These are phyloP conservation scores for Pelecanus crispus DNA, from an alignment of 2,113 vertebrate species.

Conservation along the genomic window DNA sequence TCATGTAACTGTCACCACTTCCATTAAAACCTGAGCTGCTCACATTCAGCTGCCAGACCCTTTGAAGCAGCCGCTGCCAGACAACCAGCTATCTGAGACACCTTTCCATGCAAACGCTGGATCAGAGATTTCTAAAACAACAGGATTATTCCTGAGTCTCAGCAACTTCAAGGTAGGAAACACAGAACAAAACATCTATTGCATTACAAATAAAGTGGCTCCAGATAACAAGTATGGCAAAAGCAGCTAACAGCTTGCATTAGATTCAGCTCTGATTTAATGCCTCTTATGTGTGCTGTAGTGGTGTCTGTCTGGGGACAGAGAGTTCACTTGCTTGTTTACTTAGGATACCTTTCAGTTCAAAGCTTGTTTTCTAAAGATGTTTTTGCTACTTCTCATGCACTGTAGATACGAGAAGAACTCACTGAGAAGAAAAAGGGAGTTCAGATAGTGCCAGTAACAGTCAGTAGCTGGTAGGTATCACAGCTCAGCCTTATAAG, in stretches of 20 bases:
- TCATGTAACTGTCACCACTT: constrained; percentile 62
- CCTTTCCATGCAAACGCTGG: constrained; percentile 26
- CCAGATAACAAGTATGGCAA: neutral
- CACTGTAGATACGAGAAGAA: neutral
- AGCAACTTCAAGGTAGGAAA: constrained; percentile 43
- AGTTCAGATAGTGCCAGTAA: neutral
- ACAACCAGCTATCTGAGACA: constrained; percentile 48
- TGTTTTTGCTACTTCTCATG: neutral
- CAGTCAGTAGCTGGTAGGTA: neutral
- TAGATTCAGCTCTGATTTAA: neutral
- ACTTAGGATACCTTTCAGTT: neutral
- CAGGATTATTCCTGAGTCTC: neutral
- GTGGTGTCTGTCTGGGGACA: neutral
- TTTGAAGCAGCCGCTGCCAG: constrained; percentile 56
- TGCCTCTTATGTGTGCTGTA: neutral
- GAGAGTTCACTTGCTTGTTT: neutral
- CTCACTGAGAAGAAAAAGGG: neutral
- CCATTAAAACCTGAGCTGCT: constrained; percentile 53
- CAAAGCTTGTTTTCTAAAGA: constrained; percentile 1
- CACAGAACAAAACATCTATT: neutral
- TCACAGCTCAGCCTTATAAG: neutral
- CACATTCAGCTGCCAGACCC: constrained; percentile 9
- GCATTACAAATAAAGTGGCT: neutral
- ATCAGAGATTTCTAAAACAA: constrained; percentile 69
- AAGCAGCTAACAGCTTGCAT: neutral